Base-by-base conservation (phyloP, 2,888 invertebrate species). In the Agonopterix heracliana region DNA sequence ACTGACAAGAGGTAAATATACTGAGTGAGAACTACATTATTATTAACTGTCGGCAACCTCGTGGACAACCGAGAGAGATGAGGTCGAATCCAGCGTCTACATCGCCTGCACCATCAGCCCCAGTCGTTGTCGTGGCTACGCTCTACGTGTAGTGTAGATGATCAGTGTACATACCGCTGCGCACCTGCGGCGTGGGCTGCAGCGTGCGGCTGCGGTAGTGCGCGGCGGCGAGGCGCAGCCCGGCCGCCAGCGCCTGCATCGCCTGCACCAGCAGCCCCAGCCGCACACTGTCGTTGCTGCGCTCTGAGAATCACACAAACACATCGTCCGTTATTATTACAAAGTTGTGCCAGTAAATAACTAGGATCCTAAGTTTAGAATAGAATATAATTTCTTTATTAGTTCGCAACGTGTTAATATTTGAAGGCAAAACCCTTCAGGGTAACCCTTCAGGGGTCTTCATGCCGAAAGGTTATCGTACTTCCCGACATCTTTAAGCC, bases 181-280 rank as follows among this genome's bases (percentile, higher is more conserved):
- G 96, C 34, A 98, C 98, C 60, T 95, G 95, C 57, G 94, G 92
- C 50, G 98, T 98, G 51, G 98, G 96, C 75, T 97, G 95, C 56
- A 99, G 90, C 68, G 94, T 92, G 50, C 96, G 95, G 50, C 91
- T 90, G 71, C 94, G 93, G 64, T 98, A 90, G 81, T 98, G 96
- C 68, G 94, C 93, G 34, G 95, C 94, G 34, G 98, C 98, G 58
- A 97, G 91, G 54, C 95, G 93, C 66, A 99, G 91, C 0, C 98
- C 98, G n/a, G 98, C 97, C 60, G 97, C 95, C 53, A 99, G 91
- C 84, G 99, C 92, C 74, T 99, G 98, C 66, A 99, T 90, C 1
- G 97, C 97, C 67, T 98, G 90, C 57, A 97, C 93, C 69, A 97
- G 92, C 63, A 98, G 90, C 36, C 97, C 96, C 56, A 98, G 90